Conservation (phyloP, 2,797 vertebrate species). For the Tokudaia muenninki region DNA sequence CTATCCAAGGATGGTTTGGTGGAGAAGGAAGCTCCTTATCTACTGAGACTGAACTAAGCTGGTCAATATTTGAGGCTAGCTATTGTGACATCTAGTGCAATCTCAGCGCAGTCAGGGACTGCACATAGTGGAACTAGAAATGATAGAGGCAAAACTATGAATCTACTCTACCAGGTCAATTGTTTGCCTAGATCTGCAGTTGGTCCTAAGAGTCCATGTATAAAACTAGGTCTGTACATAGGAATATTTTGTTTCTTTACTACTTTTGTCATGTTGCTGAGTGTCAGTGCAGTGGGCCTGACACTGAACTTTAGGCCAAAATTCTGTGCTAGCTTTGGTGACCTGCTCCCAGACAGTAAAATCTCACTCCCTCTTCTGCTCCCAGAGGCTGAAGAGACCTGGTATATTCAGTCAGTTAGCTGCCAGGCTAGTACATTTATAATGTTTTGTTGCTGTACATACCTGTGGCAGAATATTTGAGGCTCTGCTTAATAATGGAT, state of each 20-base stretch:
- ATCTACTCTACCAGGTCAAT: neutral
- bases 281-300: neutral
- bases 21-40: neutral
- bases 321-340: neutral
- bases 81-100: neutral
- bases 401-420: neutral
- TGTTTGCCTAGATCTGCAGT: neutral
- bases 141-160: neutral
- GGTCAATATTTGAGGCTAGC: neutral
- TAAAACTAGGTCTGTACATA: neutral
- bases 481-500: neutral
- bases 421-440: neutral
- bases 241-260: neutral
- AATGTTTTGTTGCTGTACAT: neutral
- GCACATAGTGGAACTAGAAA: neutral
- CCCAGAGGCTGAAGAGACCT: neutral
- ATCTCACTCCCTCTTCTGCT: neutral
- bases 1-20: neutral
- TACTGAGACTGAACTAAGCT: neutral
- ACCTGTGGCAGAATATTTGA: neutral
- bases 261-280: neutral
- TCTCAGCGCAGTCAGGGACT: neutral
- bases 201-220: no score
- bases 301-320: neutral
- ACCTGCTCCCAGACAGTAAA: neutral